Percentiles rank a stretch among this genome's conserved stretches.
These are phyloP conservation scores for Dendrolimus punctatus DNA, from an alignment of 1,140 invertebrate genomes.

Conservation along the genomic window DNA sequence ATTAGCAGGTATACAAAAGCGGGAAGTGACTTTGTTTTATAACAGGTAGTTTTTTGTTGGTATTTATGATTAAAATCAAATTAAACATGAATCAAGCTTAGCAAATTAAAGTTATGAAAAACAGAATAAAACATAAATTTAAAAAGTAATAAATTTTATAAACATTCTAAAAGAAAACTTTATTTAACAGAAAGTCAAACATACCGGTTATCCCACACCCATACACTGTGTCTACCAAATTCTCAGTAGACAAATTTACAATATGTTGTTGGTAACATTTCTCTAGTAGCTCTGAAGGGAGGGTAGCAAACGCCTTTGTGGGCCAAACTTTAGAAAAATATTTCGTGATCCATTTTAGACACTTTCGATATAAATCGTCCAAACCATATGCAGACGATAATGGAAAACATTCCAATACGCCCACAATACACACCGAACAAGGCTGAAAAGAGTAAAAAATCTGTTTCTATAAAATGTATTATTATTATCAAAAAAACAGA, in stretches of 20 bases:
- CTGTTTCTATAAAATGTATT: too few relatives aligned
- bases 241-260: constrained; percentile 75
- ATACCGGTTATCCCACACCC: constrained; percentile 49
- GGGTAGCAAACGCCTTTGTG: constrained; percentile 85
- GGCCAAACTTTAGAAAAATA: constrained; percentile 91
- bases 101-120: too few relatives aligned
- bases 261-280: constrained; percentile 88
- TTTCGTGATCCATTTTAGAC: constrained; percentile 87
- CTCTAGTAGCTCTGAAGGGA: constrained; percentile 85
- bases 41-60: too few relatives aligned
- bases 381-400: constrained; percentile 87
- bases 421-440: constrained; percentile 82
- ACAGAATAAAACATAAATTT: too few relatives aligned
- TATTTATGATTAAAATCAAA: too few relatives aligned
- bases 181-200: constrained; percentile 10
- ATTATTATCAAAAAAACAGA: too few relatives aligned
- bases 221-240: constrained; percentile 58
- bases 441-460: constrained; percentile 73
- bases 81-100: too few relatives aligned
- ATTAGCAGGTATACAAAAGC: too few relatives aligned
- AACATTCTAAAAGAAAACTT: neutral
- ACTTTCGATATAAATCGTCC: constrained; percentile 90
- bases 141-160: neutral
- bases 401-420: constrained; percentile 87
- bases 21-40: too few relatives aligned